Conservation (phyloP, 2,797 vertebrate species). For the Halcyon chelicuti region DNA sequence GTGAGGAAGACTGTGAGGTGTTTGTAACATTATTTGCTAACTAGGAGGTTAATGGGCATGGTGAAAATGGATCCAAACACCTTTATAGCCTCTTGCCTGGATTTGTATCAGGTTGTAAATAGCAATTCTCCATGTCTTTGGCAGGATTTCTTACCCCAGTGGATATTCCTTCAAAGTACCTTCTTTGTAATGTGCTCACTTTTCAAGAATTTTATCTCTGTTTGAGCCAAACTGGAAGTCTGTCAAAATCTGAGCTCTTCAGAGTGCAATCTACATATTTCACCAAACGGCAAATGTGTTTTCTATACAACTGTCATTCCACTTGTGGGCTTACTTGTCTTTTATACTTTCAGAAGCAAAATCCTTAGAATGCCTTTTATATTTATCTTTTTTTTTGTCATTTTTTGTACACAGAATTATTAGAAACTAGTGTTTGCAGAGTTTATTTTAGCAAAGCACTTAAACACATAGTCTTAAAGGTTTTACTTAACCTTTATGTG, state of each 20-base stretch:
- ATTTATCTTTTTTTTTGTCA: not conserved
- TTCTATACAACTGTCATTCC: not conserved
- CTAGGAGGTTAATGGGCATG: not conserved
- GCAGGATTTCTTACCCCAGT: conserved; percentile 16
- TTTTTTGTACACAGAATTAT: not conserved
- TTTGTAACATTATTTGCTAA: not conserved
- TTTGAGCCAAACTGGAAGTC: conserved; percentile 53
- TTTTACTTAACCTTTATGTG: conserved; percentile 26
- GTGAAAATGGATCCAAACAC: not conserved
- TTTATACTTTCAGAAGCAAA: not conserved
- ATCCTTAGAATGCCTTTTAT: not conserved
- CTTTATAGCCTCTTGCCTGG: not conserved
- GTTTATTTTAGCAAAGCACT: conserved; percentile 8
- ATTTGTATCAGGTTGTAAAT: not conserved
- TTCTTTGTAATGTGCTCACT: not conserved
- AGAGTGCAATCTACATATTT: conserved; percentile 31
- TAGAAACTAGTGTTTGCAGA: not conserved
- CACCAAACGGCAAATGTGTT: not conserved
- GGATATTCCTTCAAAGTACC: conserved; percentile 34
- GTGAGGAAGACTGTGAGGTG: not conserved
- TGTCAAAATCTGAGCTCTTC: conserved; percentile 40
- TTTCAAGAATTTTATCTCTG: conserved; percentile 40
- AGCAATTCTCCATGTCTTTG: conserved; percentile 17
- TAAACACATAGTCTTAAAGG: not conserved
- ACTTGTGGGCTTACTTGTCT: not conserved